Evolutionary conservation across 2,888 invertebrate species (phyloP).

Genomic region (Shargacucullia verbasci): DNA sequence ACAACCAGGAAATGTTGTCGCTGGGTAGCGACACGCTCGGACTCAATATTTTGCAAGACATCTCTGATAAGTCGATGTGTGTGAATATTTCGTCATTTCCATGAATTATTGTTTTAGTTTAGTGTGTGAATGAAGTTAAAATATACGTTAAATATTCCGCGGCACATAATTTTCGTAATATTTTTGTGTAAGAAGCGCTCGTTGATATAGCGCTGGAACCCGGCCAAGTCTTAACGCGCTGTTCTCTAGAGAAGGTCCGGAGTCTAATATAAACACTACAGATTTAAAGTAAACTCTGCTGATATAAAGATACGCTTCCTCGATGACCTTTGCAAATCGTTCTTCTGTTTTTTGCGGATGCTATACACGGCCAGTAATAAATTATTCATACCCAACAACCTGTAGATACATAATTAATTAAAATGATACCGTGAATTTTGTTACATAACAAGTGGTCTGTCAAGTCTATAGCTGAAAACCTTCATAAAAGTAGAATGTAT

Average conservation of each 20-base stretch:
- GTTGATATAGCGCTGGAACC: constrained; percentile 64
- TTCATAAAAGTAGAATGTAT: constrained; percentile 10
- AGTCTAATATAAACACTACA: constrained; percentile 41
- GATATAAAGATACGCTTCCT: constrained; percentile 21
- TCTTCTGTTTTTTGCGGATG: constrained; percentile 21
- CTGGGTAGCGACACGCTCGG: constrained; percentile 51
- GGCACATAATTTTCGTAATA: constrained; percentile 62
- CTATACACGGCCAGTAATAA: constrained; percentile 8
- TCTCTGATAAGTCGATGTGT: constrained; percentile 39
- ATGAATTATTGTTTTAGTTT: background rate
- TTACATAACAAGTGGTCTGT: constrained; percentile 3
- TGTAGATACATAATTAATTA: constrained; percentile 28
- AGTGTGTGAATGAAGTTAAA: constrained; percentile 20
- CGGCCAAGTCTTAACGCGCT: constrained; percentile 66
- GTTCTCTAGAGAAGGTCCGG: constrained; percentile 53
- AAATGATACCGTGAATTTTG: constrained; percentile 18
- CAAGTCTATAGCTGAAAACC: constrained; percentile 3
- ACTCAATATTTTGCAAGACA: constrained; percentile 62
- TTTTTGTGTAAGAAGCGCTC: constrained; percentile 55
- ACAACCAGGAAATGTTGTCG: constrained; percentile 65
- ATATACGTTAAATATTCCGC: constrained; percentile 44
- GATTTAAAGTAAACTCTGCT: constrained; percentile 35
- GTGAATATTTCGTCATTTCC: constrained; percentile 9
- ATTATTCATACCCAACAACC: constrained; percentile 22
- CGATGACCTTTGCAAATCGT: constrained; percentile 37